These are phyloP conservation scores for Pseudococcus jackbeardsleyi DNA, from an alignment of 2,888 invertebrate genomes.

Conservation along the genomic window DNA sequence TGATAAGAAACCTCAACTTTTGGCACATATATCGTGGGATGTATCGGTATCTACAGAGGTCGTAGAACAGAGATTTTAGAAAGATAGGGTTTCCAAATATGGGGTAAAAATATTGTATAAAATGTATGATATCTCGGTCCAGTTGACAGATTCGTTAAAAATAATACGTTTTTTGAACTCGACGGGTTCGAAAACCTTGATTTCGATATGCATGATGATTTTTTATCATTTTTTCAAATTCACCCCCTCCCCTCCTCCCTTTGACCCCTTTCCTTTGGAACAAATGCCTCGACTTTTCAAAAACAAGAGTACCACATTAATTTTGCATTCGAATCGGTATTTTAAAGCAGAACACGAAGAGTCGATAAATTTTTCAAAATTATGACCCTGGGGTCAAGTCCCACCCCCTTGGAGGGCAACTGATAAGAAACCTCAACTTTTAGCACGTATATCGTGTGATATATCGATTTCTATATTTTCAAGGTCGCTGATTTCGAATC, in stretches of 20 bases:
- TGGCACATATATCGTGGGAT: background rate
- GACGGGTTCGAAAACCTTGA: no score
- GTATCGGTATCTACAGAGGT: background rate
- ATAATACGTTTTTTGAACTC: background rate
- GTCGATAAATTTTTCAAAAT: no score
- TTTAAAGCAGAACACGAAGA: background rate
- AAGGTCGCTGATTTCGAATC: conserved; percentile 7
- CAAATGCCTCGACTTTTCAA: background rate
- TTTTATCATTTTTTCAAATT: no score
- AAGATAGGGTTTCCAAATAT: background rate
- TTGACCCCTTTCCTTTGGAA: no score
- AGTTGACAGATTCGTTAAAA: background rate
- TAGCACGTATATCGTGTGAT: background rate
- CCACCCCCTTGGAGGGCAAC: background rate
- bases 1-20: background rate
- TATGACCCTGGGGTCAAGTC: no score
- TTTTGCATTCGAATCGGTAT: no score
- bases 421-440: background rate
- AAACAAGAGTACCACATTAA: no score
- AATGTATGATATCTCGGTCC: background rate
- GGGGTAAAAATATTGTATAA: background rate
- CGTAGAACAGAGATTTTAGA: background rate
- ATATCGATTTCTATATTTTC: background rate
- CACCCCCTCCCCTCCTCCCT: no score
- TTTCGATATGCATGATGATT: no score